Evolutionary conservation across 1,140 invertebrate species (phyloP).

Genomic region (Cardiocondyla obscurior): DNA sequence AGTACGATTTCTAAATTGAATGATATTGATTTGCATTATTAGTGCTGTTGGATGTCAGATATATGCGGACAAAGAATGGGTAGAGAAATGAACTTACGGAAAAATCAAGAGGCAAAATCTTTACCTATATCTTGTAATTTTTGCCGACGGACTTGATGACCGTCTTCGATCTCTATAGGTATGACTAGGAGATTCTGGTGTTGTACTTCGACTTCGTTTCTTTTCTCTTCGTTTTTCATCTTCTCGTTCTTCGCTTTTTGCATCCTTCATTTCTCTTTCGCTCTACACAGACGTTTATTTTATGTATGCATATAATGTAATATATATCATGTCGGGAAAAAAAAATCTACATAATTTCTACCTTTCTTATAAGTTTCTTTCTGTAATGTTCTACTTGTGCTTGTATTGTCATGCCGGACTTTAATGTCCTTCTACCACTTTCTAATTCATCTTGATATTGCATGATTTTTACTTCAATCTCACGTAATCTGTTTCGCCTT

Average conservation of each 20-base stretch:
- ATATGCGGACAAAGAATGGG: not conserved
- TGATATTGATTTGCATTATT: not conserved
- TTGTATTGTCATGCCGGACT: slow-evolving; percentile 90
- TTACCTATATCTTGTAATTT: slow-evolving; percentile 78
- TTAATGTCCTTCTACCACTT: slow-evolving; percentile 90
- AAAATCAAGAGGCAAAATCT: slow-evolving; percentile 54
- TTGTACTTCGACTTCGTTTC: slow-evolving; percentile 80
- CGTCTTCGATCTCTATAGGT: slow-evolving; percentile 79
- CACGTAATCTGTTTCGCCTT: slow-evolving; percentile 92
- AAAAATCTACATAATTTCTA: slow-evolving; percentile 69
- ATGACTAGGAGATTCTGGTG: slow-evolving; percentile 80
- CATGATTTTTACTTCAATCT: slow-evolving; percentile 97
- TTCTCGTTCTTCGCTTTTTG: slow-evolving; percentile 80
- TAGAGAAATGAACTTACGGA: not conserved
- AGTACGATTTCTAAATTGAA: not conserved
- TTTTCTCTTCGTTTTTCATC: slow-evolving; percentile 80
- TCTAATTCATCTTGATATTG: slow-evolving; percentile 98
- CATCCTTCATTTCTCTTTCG: slow-evolving; percentile 80
- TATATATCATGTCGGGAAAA: not conserved
- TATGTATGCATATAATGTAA: slow-evolving; percentile 1
- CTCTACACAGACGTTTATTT: slow-evolving; percentile 68
- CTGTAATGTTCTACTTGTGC: slow-evolving; percentile 97
- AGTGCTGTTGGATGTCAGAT: not conserved
- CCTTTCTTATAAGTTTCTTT: slow-evolving; percentile 94
- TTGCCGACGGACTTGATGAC: slow-evolving; percentile 76